Percentiles rank a stretch among this genome's conserved stretches.
Conservation (phyloP, 92 coral and sea anemone genomes). For the Parazoanthus atlanticus region DNA sequence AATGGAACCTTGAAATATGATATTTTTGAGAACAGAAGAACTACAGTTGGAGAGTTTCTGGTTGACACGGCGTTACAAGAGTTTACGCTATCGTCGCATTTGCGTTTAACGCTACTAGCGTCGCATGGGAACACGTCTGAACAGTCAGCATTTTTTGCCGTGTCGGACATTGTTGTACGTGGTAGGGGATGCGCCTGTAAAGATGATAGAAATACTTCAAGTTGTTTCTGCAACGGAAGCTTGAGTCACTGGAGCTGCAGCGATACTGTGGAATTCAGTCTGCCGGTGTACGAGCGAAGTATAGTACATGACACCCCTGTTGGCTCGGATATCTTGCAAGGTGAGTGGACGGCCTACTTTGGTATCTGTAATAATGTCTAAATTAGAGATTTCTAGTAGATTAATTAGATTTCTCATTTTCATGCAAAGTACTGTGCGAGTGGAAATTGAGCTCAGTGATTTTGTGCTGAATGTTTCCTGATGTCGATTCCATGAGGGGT, state of each 20-base stretch:
- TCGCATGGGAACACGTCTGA: slow-evolving; percentile 49
- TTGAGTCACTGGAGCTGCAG: slow-evolving; percentile 4
- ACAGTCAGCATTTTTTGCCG: slow-evolving; percentile 53
- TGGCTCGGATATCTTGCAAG: slow-evolving; percentile 55
- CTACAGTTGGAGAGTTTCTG: slow-evolving; percentile 33
- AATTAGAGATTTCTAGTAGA: background rate
- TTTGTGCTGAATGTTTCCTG: too few relatives aligned
- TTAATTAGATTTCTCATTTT: too few relatives aligned
- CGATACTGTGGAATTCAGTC: slow-evolving; percentile 38
- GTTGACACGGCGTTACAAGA: slow-evolving; percentile 30
- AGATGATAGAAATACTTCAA: slow-evolving; percentile 20
- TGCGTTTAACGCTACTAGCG: slow-evolving; percentile 45
- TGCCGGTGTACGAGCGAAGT: slow-evolving; percentile 32
- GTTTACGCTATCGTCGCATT: slow-evolving; percentile 49
- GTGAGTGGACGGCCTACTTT: background rate
- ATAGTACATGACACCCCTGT: slow-evolving; percentile 41
- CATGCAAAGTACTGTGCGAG: too few relatives aligned
- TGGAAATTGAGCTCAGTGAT: too few relatives aligned
- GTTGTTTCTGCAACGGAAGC: slow-evolving; percentile 52
- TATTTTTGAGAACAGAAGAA: slow-evolving; percentile 37
- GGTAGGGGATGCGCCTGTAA: slow-evolving; percentile 52
- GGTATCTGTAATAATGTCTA: background rate
- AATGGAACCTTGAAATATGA: slow-evolving; percentile 44
- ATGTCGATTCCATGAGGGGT: too few relatives aligned
- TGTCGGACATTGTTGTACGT: slow-evolving; percentile 47